Evolutionary conservation across 1,140 invertebrate genomes (phyloP).

Genomic region (Ladona fulva): DNA sequence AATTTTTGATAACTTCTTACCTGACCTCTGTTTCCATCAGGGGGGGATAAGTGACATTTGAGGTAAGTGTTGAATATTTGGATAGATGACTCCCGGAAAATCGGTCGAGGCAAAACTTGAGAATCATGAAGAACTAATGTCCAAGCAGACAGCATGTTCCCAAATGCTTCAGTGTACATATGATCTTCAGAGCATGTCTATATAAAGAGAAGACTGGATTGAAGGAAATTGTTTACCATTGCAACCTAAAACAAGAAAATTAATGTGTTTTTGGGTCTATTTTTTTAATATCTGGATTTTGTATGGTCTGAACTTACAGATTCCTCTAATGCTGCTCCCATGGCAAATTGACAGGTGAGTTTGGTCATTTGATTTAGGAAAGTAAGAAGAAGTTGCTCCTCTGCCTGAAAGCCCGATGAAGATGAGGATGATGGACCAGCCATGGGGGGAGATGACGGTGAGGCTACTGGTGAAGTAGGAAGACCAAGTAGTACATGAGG

Average conservation of each 20-base stretch:
- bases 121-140: conserved; percentile 50
- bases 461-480: conserved; percentile 27
- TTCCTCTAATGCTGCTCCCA: conserved; percentile 65
- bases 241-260: conserved; percentile 20
- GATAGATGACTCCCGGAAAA: conserved; percentile 40
- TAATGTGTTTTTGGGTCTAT: neutral
- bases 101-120: conserved; percentile 44
- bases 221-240: neutral
- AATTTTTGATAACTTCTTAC: conserved; percentile 33
- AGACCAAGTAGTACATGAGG: conserved; percentile 35
- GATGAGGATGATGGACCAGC: neutral
- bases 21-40: conserved; percentile 60
- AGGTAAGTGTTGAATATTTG: conserved; percentile 72
- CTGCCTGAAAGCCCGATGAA: neutral
- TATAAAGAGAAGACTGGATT: too few species aligned
- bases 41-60: conserved; percentile 69
- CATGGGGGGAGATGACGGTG: conserved; percentile 29
- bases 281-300: conserved; percentile 13
- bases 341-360: conserved; percentile 65
- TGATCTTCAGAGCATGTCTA: conserved; percentile 50
- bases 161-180: conserved; percentile 68
- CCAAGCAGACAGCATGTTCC: conserved; percentile 75
- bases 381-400: conserved; percentile 38
- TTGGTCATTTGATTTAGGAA: conserved; percentile 55
- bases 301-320: conserved; percentile 40